phyloP scores from a whole-genome alignment of 2,797 vertebrate genomes.

The Strix occidentalis region DNA sequence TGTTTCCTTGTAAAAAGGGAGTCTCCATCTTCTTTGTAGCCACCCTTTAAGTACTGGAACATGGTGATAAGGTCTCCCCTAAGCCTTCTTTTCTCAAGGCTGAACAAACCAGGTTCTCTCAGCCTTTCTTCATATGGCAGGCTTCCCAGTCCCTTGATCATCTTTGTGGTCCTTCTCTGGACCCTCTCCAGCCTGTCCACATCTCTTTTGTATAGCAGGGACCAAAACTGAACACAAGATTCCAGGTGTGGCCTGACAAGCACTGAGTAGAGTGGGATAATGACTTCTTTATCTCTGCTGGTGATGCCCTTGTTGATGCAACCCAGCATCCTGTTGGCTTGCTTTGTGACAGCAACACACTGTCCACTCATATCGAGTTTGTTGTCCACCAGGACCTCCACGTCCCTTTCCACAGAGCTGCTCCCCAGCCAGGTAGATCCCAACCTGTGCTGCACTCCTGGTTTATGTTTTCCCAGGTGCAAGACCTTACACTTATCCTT shows the following conservation, averaged over 20 bases:
- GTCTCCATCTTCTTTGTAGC: background rate
- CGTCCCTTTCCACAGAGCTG: no score
- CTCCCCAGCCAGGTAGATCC: no score
- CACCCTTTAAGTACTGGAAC: background rate
- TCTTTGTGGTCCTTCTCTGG: background rate
- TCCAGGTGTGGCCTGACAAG: background rate
- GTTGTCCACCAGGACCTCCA: no score
- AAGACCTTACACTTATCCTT: no score
- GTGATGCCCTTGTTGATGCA: background rate
- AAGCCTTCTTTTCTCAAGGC: background rate
- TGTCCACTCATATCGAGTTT: background rate
- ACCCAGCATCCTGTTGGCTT: background rate
- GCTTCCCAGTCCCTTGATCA: background rate
- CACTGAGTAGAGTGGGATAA: background rate
- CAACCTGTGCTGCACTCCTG: no score
- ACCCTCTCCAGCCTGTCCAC: background rate
- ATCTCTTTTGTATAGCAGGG: no score
- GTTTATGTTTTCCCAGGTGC: no score
- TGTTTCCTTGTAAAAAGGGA: background rate
- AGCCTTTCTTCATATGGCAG: background rate
- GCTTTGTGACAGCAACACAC: background rate
- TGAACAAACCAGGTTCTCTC: background rate
- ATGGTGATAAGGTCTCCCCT: background rate
- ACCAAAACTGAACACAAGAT: no score
- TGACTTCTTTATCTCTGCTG: background rate